Base-by-base conservation (phyloP, 64 coral and sea anemone species). In the Porites lutea region DNA sequence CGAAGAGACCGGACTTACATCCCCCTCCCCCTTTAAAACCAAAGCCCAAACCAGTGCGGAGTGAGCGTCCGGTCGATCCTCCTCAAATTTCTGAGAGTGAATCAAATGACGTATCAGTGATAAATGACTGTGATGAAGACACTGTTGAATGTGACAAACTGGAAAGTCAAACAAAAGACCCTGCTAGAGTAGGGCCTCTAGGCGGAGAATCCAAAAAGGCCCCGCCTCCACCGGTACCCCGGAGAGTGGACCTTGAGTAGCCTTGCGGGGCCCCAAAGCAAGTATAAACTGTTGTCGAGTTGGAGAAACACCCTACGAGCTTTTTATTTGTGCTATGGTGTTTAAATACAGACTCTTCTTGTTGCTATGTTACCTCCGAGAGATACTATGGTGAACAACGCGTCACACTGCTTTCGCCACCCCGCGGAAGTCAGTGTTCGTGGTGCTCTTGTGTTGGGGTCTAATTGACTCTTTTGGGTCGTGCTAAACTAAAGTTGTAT, bases 171-270 rank as follows among this genome's bases (percentile, higher is more conserved):
- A n/a, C 65, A 23, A 37, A 86, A 19, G 64, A 19, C 14, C 7
- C 15, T 14, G 27, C 19, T 43, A 54, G 44, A 87, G 48, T 43
- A 8, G 46, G 12, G 43, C 18, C 82, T 21, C 7, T 6, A 62
- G 20, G 8, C 18, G 65, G 21, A 77, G 5, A 61, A 3, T 5
- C 45, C n/a, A 93, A 93, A 27, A 93, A 74, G 59, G 45, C 79
- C 2, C 72, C 37, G 3, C 95, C 95, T 21, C 95, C 95, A 0
- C 95, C 95, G 4, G 69, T 96, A 60, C 90, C 95, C 61, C 90
- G 79, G 13, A 91, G 95, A 27, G 54, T 96, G 47, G 95, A 96
- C 63, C 66, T 96, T 8, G 89, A 91, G 65, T 91, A 83, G 27
- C 27, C 27, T 37, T 37, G 27, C 27, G 27, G 27, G 27, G 27